Evolutionary conservation across 2,113 vertebrate genomes (phyloP).

Genomic region (Origma solitaria): DNA sequence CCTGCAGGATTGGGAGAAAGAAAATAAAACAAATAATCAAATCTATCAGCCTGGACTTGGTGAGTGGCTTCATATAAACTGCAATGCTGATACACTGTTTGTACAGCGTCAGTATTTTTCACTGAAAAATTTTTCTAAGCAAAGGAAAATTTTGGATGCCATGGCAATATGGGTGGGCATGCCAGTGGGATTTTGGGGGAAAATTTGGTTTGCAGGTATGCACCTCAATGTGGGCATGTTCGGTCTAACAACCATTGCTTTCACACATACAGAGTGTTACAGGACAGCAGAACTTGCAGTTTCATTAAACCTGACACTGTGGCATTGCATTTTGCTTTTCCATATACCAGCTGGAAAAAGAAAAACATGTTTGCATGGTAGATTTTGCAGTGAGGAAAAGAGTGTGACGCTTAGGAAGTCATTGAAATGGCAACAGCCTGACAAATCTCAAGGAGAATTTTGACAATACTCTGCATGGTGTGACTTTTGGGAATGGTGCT

Average conservation of each 20-base stretch:
- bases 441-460: too few species aligned
- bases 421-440: background rate
- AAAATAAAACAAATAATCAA: background rate
- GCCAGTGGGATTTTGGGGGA: background rate
- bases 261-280: background rate
- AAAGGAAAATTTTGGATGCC: background rate
- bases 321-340: background rate
- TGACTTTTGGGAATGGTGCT: too few species aligned
- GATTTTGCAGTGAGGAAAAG: background rate
- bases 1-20: background rate
- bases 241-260: background rate
- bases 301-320: background rate
- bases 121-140: background rate
- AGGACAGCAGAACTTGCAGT: background rate
- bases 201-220: background rate
- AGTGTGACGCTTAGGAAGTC: background rate
- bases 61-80: background rate
- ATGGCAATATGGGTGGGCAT: background rate
- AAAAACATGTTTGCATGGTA: background rate
- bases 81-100: rapidly evolving
- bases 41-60: background rate
- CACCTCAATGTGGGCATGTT: background rate
- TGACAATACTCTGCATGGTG: too few species aligned
- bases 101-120: background rate
- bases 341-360: background rate